These are phyloP conservation scores for Platysteira castanea DNA, from an alignment of 2,113 vertebrate genomes.

Conservation along the genomic window DNA sequence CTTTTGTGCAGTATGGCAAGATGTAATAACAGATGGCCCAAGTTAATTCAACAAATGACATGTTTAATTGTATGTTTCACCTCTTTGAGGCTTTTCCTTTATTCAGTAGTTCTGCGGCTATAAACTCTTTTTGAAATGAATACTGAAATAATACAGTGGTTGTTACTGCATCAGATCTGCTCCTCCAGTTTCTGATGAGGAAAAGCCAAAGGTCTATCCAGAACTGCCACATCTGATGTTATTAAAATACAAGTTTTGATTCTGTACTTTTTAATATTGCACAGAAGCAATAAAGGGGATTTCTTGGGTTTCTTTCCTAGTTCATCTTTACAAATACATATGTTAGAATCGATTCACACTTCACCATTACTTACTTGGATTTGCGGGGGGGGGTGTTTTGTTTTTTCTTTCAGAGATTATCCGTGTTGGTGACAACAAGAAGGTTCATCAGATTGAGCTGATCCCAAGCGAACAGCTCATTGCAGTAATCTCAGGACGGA, in stretches of 20 bases:
- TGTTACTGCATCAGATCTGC: not conserved
- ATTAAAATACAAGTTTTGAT: not conserved
- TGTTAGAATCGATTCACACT: not conserved
- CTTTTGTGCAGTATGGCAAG: not conserved
- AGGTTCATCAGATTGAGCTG: slow-evolving; percentile 94
- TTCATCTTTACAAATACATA: not conserved
- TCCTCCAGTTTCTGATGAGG: not conserved
- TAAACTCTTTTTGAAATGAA: not conserved
- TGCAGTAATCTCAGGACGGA: slow-evolving; percentile 94
- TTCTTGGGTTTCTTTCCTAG: not conserved
- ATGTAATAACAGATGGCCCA: not conserved
- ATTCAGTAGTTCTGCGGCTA: not conserved
- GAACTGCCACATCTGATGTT: not conserved
- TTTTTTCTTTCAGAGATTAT: slow-evolving; percentile 83
- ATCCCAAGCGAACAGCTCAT: slow-evolving; percentile 90
- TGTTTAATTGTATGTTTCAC: not conserved
- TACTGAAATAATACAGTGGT: not conserved
- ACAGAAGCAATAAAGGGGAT: not conserved
- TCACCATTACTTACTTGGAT: not conserved
- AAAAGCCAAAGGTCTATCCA: not conserved
- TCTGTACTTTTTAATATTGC: not conserved
- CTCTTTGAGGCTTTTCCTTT: not conserved
- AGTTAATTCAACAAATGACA: not conserved
- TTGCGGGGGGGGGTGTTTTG: not conserved
- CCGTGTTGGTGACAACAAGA: slow-evolving; percentile 96